Base-by-base conservation (phyloP, 2,888 invertebrate genomes). In the Drosophila longiperda region DNA sequence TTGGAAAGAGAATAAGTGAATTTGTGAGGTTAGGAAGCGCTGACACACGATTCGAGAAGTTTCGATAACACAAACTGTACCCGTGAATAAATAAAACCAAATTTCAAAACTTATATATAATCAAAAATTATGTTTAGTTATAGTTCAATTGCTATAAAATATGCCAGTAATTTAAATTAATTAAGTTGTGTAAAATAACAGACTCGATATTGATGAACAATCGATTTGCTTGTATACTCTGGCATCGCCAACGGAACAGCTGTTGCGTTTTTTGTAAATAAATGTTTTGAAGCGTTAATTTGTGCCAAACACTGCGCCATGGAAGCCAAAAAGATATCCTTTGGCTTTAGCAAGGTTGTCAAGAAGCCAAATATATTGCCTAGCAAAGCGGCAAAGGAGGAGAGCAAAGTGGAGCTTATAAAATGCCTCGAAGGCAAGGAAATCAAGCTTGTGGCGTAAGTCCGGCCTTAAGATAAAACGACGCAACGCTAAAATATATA, bases 291-390 rank as follows among this genome's bases (percentile, higher is more conserved):
- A 48, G 53, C 61, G 63, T 62, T 53, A 54, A 62, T 67, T 66
- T 29, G 17, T 48, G n/a, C 26, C 63, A 53, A 65, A 32, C 42
- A 15, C 38, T 11, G 40, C 9, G 20, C 57, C 36, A 95, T 95
- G 95, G 95, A 96, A 79, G 92, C 93, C 60, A 96, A 96, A 80
- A 97, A 97, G 92, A 95, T 97, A 90, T 97, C 97, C 0, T 97
- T 97, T 92, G 95, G 96, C 55, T 97, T 97, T 93, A 95, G 94
- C 84, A 97, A 97, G 94, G 94, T 95, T 0, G 91, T 93, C 7
- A 95, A 95, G 82, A 95, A 95, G 85, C 78, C 94, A 8, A 92
- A 91, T 66, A 81, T 95, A 12, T 83, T 94, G 48, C 61, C 80
- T 4, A 75, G 57, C 38, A 91, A 91, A 72, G 59, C 63, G 57